Percentiles rank a stretch among this genome's conserved stretches.
Evolutionary conservation across 2,113 vertebrate species (phyloP).

Genomic region (Aspiorhynchus laticeps): DNA sequence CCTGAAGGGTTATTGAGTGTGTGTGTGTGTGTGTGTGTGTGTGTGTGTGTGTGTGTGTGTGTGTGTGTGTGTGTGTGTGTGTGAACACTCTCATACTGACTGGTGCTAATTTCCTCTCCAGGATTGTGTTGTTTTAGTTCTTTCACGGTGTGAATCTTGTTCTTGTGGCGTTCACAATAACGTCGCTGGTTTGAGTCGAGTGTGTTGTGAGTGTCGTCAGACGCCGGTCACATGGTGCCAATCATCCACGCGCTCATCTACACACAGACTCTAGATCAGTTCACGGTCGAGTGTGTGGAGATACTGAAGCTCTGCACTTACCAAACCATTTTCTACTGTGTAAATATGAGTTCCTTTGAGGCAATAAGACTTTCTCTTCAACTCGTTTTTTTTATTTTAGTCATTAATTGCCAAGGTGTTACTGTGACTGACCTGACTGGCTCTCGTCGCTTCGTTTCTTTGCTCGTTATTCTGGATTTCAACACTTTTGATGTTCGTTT

Average conservation of each 20-base stretch:
- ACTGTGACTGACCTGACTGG: constrained; percentile 58
- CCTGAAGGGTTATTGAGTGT: not conserved
- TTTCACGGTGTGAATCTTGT: not conserved
- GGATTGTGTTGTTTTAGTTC: not conserved
- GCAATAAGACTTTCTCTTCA: constrained; percentile 69
- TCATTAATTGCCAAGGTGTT: constrained; percentile 66
- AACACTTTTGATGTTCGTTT: not conserved
- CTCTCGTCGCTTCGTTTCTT: not conserved
- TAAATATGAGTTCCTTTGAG: constrained; percentile 64
- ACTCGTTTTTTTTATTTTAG: constrained; percentile 51
- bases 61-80: not conserved
- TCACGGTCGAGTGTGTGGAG: not conserved
- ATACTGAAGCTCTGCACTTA: not conserved
- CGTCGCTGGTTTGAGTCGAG: not conserved
- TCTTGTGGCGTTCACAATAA: constrained; percentile 14
- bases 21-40: constrained; percentile 61
- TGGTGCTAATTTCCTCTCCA: constrained; percentile 22
- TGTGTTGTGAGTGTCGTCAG: not conserved
- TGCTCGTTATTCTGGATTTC: not conserved
- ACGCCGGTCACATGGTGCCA: not conserved
- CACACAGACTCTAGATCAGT: not conserved
- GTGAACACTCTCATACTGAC: constrained; percentile 4
- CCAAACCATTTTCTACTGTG: constrained; percentile 70
- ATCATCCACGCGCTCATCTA: not conserved
- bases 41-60: not conserved